Percentiles rank a stretch among this genome's conserved stretches.
Conservation (phyloP, 2,888 invertebrate species). For the Nyleta sp. region DNA sequence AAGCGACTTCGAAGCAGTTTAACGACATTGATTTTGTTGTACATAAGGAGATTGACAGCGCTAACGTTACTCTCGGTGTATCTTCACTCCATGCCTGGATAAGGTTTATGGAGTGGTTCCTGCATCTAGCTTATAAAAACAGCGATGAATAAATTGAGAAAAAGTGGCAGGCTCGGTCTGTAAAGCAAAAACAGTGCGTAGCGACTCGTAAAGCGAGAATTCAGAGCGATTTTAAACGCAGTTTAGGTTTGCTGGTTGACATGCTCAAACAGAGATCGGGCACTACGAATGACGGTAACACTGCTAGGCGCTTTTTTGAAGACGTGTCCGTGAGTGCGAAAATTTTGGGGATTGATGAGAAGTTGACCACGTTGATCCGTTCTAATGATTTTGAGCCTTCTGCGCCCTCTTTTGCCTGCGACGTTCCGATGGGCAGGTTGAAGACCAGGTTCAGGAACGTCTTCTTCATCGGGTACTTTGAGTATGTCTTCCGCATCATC, state of each 20-base stretch:
- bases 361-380: no score
- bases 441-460: no score
- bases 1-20: conserved; percentile 58
- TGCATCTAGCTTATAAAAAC: not conserved
- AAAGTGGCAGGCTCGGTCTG: conserved; percentile 72
- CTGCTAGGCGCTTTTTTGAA: conserved; percentile 36
- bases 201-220: conserved; percentile 12
- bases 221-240: not conserved
- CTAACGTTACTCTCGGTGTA: conserved; percentile 66
- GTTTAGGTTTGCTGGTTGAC: not conserved
- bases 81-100: conserved; percentile 63
- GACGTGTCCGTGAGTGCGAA: conserved; percentile 20
- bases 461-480: no score
- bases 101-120: conserved; percentile 72
- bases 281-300: conserved; percentile 42
- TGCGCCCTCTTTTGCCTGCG: no score
- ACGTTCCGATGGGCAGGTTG: no score
- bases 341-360: no score
- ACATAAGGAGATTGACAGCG: conserved; percentile 26
- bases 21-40: conserved; percentile 49
- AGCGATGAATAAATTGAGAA: conserved; percentile 57
- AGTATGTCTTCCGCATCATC: no score
- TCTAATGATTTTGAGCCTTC: no score
- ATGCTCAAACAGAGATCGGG: conserved; percentile 10
- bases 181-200: not conserved